Evolutionary conservation across 2,797 vertebrate genomes (phyloP).

Genomic region (Cetoscarus ocellatus): DNA sequence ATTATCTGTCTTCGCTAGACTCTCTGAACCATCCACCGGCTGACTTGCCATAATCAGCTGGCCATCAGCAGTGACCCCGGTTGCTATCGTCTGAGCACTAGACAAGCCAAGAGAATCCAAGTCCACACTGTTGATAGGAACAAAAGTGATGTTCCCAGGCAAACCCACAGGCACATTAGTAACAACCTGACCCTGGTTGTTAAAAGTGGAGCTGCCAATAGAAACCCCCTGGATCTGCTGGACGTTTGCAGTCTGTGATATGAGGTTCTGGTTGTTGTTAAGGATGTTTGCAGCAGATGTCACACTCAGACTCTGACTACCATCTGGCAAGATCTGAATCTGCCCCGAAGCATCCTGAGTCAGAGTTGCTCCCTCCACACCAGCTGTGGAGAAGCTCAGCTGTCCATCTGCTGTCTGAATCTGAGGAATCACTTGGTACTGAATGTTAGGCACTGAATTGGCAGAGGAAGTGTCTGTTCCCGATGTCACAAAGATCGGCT

Average conservation of each 20-base stretch:
- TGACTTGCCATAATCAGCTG: slow-evolving; percentile 95
- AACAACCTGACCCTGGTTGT: slow-evolving; percentile 97
- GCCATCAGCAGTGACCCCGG: slow-evolving; percentile 96
- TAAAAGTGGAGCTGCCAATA: slow-evolving; percentile 93
- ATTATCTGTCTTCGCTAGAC: slow-evolving; percentile 91
- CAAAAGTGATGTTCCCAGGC: slow-evolving; percentile 99
- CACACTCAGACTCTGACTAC: slow-evolving; percentile 92
- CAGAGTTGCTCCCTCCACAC: slow-evolving; percentile 91
- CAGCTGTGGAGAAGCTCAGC: slow-evolving; percentile 93
- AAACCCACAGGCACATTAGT: slow-evolving; percentile 97
- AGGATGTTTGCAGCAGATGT: slow-evolving; percentile 91
- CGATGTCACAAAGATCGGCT: slow-evolving; percentile 96
- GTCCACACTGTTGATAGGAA: slow-evolving; percentile 98
- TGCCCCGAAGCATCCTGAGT: slow-evolving; percentile 94
- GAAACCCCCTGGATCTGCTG: slow-evolving; percentile 96
- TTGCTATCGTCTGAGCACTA: slow-evolving; percentile 97
- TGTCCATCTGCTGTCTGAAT: slow-evolving; percentile 97
- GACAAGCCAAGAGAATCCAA: slow-evolving; percentile 97
- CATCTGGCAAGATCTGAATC: slow-evolving; percentile 97
- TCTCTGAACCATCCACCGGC: slow-evolving; percentile 90
- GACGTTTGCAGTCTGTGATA: slow-evolving; percentile 94
- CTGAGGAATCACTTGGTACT: slow-evolving; percentile 99
- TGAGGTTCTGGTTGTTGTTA: slow-evolving; percentile 92
- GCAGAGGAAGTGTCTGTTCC: slow-evolving; percentile 93
- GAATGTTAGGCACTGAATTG: slow-evolving; percentile 96